Conservation (phyloP, 1,140 invertebrate genomes). For the Antheraea mylitta region DNA sequence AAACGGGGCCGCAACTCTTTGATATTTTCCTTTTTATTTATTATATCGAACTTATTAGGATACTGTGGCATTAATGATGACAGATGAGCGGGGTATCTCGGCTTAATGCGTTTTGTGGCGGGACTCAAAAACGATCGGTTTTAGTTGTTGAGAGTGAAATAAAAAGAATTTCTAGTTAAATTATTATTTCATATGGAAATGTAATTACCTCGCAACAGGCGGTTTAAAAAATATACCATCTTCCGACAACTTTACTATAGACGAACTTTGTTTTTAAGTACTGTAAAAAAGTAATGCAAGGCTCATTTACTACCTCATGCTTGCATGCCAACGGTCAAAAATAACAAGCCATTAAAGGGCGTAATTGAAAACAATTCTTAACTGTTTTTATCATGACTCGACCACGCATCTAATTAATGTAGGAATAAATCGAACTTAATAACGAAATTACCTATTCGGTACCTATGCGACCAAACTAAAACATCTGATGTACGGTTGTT, state of each 20-base stretch:
- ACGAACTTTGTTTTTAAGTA: conserved; percentile 6
- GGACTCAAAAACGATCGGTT: conserved; percentile 46
- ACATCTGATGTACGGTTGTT: conserved; percentile 17
- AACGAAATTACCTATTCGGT: conserved; percentile 25
- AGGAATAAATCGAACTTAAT: conserved; percentile 16
- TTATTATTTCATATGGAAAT: conserved; percentile 52
- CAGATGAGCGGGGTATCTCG: conserved; percentile 67
- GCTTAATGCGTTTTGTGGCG: conserved; percentile 64
- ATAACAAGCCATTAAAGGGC: conserved; percentile 23
- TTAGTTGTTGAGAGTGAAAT: conserved; percentile 39
- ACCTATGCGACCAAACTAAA: conserved; percentile 18
- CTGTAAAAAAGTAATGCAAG: neutral
- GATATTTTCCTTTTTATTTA: conserved; percentile 71
- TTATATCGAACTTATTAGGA: conserved; percentile 76
- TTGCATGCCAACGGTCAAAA: conserved; percentile 20
- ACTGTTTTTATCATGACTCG: conserved; percentile 22
- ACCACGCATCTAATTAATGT: conserved; percentile 23
- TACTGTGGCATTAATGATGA: conserved; percentile 76
- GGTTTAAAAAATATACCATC: conserved; percentile 1
- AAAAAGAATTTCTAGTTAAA: conserved; percentile 49
- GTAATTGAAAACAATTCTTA: conserved; percentile 30
- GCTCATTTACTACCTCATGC: conserved; percentile 14
- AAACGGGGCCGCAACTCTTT: conserved; percentile 73
- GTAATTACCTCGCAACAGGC: conserved; percentile 15
- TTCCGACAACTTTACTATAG: conserved; percentile 5